Evolutionary conservation across 2,888 invertebrate species (phyloP).

Genomic region (Steinernema scapterisci): DNA sequence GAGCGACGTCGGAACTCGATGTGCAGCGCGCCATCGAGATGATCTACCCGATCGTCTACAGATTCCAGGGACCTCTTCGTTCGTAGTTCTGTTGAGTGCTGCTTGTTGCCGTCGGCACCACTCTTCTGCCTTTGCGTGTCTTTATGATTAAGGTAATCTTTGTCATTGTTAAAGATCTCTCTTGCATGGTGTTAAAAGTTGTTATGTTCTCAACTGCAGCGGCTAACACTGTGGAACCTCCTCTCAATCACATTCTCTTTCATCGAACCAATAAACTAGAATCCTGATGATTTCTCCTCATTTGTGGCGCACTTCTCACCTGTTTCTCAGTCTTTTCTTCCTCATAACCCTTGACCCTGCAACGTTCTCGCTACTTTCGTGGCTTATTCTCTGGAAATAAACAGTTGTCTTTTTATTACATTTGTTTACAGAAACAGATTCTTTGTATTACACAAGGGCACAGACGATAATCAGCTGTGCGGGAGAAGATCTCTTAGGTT

Average conservation of each 20-base stretch:
- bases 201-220: neutral
- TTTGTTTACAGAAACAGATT: no score
- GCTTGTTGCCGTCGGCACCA: neutral
- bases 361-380: neutral
- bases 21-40: slow-evolving; percentile 51
- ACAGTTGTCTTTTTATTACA: no score
- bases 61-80: slow-evolving; percentile 44
- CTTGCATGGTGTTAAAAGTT: neutral
- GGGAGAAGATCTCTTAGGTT: neutral
- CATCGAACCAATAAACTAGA: no score
- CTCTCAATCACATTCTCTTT: no score
- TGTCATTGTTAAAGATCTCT: slow-evolving; percentile 19
- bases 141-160: neutral
- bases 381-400: no score
- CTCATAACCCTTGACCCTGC: neutral
- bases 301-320: no score
- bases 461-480: neutral
- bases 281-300: no score
- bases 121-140: slow-evolving; percentile 13
- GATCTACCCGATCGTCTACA: slow-evolving; percentile 60
- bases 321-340: neutral
- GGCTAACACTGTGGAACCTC: neutral
- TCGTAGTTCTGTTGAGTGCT: neutral
- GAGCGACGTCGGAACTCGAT: slow-evolving; percentile 59
- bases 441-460: no score